These are phyloP conservation scores for Gerris lacustris DNA, from an alignment of 2,888 invertebrate species.

Conservation along the genomic window DNA sequence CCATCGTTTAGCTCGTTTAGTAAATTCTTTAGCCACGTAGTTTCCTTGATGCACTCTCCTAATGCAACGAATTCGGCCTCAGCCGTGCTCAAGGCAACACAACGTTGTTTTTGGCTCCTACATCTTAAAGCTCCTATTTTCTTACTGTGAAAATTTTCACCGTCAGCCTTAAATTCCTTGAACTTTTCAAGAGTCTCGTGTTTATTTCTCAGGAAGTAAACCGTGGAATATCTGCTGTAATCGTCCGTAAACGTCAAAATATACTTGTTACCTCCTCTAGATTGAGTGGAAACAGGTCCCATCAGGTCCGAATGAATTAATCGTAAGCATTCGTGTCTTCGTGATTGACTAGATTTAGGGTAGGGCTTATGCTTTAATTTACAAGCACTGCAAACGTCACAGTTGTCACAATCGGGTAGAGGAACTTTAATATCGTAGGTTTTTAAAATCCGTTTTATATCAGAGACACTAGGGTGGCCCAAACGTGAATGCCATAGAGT, in stretches of 20 bases:
- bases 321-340: background rate
- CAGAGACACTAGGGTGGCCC: background rate
- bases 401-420: background rate
- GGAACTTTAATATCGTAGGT: background rate
- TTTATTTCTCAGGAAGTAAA: conserved; percentile 30
- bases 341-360: background rate
- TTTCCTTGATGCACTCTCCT: no score
- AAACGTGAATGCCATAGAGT: background rate
- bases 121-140: conserved; percentile 31
- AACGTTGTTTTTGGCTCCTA: background rate
- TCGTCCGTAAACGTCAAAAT: conserved; percentile 31
- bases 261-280: conserved; percentile 28
- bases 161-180: conserved; percentile 27
- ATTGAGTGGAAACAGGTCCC: conserved; percentile 17
- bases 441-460: background rate
- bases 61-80: no score
- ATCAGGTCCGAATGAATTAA: background rate
- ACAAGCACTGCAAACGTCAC: background rate
- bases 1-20: no score
- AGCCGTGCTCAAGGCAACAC: no score
- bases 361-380: background rate
- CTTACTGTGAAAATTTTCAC: conserved; percentile 29
- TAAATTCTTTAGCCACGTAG: no score
- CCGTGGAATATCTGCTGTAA: conserved; percentile 27
- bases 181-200: conserved; percentile 18